Conservation (phyloP, 2,113 vertebrate species). For the Corythornis madagascariensis region DNA sequence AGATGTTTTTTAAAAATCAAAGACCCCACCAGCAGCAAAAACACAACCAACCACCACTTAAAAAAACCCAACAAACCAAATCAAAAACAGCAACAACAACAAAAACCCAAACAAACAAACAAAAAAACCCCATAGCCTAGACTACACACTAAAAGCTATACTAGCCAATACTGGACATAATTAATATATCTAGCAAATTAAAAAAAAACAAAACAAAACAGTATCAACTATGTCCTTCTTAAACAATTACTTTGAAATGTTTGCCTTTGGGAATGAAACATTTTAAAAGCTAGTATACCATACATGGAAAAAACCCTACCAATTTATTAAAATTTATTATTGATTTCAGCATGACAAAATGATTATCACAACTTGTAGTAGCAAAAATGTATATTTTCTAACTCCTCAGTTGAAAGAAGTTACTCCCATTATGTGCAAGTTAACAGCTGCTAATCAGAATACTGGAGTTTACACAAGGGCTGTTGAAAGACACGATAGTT, state of each 20-base stretch:
- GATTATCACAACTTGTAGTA: not conserved
- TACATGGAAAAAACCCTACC: not conserved
- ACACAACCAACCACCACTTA: no score
- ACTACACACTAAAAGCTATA: not conserved
- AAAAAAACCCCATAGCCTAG: rapidly evolving
- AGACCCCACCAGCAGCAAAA: no score
- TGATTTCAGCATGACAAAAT: not conserved
- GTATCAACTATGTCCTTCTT: not conserved
- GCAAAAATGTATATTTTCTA: not conserved
- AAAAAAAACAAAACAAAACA: not conserved
- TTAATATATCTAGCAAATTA: not conserved
- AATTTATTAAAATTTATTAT: not conserved
- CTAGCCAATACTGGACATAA: not conserved
- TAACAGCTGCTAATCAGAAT: not conserved
- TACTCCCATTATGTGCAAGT: not conserved
- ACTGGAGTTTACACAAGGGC: not conserved
- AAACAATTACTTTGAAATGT: not conserved
- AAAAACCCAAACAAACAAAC: not conserved
- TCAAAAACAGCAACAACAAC: no score
- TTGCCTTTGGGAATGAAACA: not conserved
- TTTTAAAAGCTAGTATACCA: not conserved
- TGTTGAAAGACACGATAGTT: not conserved
- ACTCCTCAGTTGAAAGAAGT: not conserved
- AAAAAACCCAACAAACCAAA: not conserved
- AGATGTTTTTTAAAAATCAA: not conserved